These are phyloP conservation scores for Lerema accius DNA, from an alignment of 1,140 invertebrate genomes.

Conservation along the genomic window DNA sequence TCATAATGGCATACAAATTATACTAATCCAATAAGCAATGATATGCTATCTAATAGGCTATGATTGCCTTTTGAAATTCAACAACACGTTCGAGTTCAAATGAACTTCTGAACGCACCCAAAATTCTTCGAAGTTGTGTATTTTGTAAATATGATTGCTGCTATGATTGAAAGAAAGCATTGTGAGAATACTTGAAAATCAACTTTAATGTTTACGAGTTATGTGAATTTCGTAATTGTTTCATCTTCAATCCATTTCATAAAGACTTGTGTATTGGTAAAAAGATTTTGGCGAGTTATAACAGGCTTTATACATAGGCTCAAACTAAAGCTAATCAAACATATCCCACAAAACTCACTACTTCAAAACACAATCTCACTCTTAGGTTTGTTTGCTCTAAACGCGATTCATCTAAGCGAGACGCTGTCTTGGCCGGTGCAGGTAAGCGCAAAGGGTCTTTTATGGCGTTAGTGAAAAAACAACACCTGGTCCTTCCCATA, in stretches of 20 bases:
- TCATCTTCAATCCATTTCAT: no score
- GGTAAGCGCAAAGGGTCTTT: slow-evolving; percentile 54
- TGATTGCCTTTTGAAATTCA: no score
- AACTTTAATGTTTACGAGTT: no score
- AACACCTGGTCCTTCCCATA: slow-evolving; percentile 62
- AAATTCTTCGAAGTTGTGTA: background rate
- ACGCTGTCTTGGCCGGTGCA: slow-evolving; percentile 45
- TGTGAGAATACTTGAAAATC: background rate
- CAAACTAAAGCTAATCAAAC: background rate
- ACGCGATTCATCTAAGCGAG: slow-evolving; percentile 41
- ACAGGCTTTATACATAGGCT: no score
- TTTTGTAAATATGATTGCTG: background rate
- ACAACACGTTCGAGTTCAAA: no score
- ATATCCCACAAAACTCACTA: background rate
- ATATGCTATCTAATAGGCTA: background rate
- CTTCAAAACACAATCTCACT: background rate
- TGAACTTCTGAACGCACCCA: background rate
- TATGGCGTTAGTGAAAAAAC: slow-evolving; percentile 63
- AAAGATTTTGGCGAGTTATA: no score
- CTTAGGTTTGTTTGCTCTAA: background rate
- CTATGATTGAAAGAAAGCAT: background rate
- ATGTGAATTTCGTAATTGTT: no score
- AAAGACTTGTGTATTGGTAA: no score
- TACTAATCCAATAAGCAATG: background rate
- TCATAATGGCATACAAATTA: background rate